Evolutionary conservation across 2,113 vertebrate genomes (phyloP), one percentile per base, ranked within the genome.

Genomic region (Cynocephalus volans): DNA sequence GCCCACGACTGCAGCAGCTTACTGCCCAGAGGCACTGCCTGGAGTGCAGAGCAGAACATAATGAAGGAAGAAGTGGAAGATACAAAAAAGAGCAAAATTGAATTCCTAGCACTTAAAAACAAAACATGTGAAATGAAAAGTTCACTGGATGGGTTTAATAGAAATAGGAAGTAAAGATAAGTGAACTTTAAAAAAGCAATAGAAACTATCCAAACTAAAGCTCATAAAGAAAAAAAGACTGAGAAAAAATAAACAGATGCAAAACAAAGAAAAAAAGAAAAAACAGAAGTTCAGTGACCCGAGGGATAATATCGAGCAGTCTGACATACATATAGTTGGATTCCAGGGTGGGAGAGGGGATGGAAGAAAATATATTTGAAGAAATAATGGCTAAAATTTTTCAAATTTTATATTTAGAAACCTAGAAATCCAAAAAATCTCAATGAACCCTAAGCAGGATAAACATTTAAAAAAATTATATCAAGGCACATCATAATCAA

Each of bases 381-480:
- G n/a, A 92, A 54, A 87, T 28, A 13, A 52, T n/a, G n/a, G 12
- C 83, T 33, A 70, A 4, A 14, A 19, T 21, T 54, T 48, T 86
- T 72, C 64, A 91, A 36, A 73, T 45, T 75, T 83, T 31, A 50
- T 85, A 45, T 52, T 77, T 92, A 95, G 88, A 86, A 76, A 73
- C 19, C 26, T 23, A 72, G 26, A 86, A 72, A 72, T 91, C 19
- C 19, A 79, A 79, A 79, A 36, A 89, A 73, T 80, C 73, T 79
- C 64, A 62, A 79, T 23, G 21, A 69, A 93, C 31, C 33, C 15
- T 73, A 93, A 70, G 50, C 6, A 93, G 28, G 6, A 86, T 79
- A 65, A 90, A 65, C 73, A 52, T 52, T 52, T 50, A 92, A 72
- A 41, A 72, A 72, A 80, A 45, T 26, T 26, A 56, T 45, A 50